Evolutionary conservation across 2,888 invertebrate species (phyloP).

Genomic region (Macrosoma leucophasiata): DNA sequence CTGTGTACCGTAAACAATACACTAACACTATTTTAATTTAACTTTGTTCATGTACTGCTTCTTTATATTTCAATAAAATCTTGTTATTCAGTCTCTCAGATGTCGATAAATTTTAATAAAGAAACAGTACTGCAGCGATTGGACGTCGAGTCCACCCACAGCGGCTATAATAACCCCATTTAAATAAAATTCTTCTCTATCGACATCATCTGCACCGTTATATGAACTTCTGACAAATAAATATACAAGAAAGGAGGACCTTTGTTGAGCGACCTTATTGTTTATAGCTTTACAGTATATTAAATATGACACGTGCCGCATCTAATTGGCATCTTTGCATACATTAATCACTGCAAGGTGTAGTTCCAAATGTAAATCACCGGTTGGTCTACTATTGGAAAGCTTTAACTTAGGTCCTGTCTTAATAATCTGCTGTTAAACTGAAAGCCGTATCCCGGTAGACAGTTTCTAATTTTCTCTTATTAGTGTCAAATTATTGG

Average conservation of each 20-base stretch:
- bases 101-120: no score
- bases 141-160: constrained; percentile 45
- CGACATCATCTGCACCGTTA: constrained; percentile 57
- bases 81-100: no score
- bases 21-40: no score
- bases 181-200: constrained; percentile 41
- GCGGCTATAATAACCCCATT: constrained; percentile 33
- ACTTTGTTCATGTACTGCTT: no score
- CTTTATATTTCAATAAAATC: no score
- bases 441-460: constrained; percentile 51
- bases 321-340: constrained; percentile 65
- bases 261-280: constrained; percentile 38
- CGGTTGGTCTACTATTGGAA: constrained; percentile 44
- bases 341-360: constrained; percentile 45
- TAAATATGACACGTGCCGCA: constrained; percentile 44
- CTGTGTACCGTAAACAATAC: no score
- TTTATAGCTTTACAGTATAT: constrained; percentile 30
- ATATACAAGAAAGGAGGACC: constrained; percentile 34
- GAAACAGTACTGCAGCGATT: no score
- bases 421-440: constrained; percentile 48
- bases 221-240: constrained; percentile 28
- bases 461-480: constrained; percentile 53
- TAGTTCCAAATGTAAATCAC: constrained; percentile 44
- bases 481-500: constrained; percentile 25
- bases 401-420: constrained; percentile 50